A percentile compares a stretch with the other conserved stretches of the same genome.
Conservation (phyloP, 2,888 invertebrate genomes). For the Drosophila hamatofila region DNA sequence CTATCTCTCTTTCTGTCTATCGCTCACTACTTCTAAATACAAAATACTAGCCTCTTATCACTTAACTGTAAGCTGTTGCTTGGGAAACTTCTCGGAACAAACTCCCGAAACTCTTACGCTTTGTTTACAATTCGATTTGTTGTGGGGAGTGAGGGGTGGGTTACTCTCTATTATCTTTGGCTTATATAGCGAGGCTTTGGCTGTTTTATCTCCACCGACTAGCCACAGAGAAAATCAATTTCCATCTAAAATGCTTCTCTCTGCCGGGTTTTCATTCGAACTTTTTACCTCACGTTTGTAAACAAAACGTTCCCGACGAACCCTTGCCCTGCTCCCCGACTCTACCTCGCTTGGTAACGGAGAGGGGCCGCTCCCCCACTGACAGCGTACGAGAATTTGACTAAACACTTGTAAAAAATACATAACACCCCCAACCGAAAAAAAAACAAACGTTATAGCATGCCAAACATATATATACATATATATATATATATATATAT, state of each 20-base stretch:
- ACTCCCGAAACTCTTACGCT: not conserved
- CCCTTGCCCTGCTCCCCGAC: constrained; percentile 3
- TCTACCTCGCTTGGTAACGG: not conserved
- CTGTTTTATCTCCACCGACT: constrained; percentile 52
- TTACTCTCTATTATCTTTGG: constrained; percentile 5
- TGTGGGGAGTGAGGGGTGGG: not conserved
- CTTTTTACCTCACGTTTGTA: constrained; percentile 70
- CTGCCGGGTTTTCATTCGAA: constrained; percentile 46
- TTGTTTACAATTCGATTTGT: constrained; percentile 17
- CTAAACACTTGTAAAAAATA: constrained; percentile 80
- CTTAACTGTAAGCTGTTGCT: not conserved
- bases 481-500: not conserved
- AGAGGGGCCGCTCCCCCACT: not conserved
- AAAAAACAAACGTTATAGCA: constrained; percentile 20
- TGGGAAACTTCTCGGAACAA: not conserved
- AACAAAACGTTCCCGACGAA: constrained; percentile 59
- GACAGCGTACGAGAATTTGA: constrained; percentile 68
- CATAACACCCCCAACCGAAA: constrained; percentile 76
- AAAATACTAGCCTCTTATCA: not conserved
- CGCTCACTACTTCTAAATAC: not conserved
- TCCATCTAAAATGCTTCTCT: constrained; percentile 64
- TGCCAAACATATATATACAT: not conserved
- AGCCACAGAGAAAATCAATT: constrained; percentile 76
- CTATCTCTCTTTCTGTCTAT: not conserved
- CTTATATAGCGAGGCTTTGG: constrained; percentile 11